phyloP scores from a whole-genome alignment of 2,113 vertebrate species.

The Rana temporaria region DNA sequence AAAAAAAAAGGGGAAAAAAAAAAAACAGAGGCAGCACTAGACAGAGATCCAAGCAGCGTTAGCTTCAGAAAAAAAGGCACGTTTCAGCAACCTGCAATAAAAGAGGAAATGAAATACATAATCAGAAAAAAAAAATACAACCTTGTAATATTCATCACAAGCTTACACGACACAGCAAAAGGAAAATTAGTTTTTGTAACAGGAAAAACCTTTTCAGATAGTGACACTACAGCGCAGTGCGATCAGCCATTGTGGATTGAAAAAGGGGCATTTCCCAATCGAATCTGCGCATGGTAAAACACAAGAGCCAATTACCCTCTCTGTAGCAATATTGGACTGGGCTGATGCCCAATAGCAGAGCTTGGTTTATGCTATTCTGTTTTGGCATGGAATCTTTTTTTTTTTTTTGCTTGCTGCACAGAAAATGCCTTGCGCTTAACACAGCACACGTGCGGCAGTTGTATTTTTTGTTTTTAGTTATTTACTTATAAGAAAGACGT shows the following conservation, averaged over 20 bases:
- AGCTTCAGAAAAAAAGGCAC: constrained; percentile 79
- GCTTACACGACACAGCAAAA: constrained; percentile 16
- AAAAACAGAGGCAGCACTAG: constrained; percentile 75
- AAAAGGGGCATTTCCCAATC: constrained; percentile 70
- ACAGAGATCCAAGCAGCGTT: constrained; percentile 78
- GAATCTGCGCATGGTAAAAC: constrained; percentile 72
- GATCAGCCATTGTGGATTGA: constrained; percentile 65
- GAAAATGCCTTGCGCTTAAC: constrained; percentile 52
- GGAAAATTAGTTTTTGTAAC: constrained; percentile 46
- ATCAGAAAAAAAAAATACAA: constrained; percentile 66
- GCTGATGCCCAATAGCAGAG: constrained; percentile 58
- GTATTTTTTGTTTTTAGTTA: neutral
- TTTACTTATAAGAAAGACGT: neutral
- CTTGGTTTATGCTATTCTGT: constrained; percentile 57
- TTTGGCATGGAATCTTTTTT: constrained; percentile 69
- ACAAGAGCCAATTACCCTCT: constrained; percentile 71
- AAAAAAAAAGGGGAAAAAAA: constrained; percentile 64
- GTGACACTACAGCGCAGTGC: constrained; percentile 53
- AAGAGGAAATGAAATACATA: constrained; percentile 73
- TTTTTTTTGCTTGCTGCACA: constrained; percentile 68
- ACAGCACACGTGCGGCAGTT: constrained; percentile 11
- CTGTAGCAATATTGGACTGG: constrained; percentile 64
- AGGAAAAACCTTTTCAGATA: constrained; percentile 59
- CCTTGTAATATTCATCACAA: constrained; percentile 50
- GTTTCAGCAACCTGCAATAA: constrained; percentile 81